These are phyloP conservation scores for Palythoa grandiflora DNA, from an alignment of 92 coral and sea anemone genomes.

Conservation along the genomic window DNA sequence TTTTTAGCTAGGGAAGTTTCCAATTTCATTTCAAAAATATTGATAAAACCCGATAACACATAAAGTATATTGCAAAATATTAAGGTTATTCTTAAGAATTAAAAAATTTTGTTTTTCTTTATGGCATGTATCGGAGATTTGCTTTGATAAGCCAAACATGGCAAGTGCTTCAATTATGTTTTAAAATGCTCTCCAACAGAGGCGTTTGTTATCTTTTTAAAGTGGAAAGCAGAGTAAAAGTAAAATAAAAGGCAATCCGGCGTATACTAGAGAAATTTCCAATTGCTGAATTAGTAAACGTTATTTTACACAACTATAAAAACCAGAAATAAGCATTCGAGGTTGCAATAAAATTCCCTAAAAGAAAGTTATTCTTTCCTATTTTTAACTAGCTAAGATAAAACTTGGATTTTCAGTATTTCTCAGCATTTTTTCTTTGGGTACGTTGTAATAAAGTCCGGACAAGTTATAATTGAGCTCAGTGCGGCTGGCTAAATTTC, in stretches of 20 bases:
- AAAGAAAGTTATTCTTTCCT: no score
- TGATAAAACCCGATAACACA: not conserved
- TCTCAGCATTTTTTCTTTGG: no score
- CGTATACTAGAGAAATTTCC: not conserved
- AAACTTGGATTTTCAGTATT: no score
- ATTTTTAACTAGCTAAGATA: no score
- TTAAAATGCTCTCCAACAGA: slow-evolving; percentile 12
- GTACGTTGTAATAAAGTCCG: no score
- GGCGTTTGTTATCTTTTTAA: slow-evolving; percentile 14
- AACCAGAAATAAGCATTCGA: not conserved
- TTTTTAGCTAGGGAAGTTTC: not conserved
- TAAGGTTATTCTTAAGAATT: not conserved
- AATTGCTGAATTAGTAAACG: not conserved
- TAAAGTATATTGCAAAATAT: not conserved
- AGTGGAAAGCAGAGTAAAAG: slow-evolving; percentile 1
- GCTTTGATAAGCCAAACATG: slow-evolving; percentile 24
- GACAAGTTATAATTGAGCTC: no score
- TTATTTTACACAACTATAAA: not conserved
- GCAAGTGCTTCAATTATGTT: not conserved
- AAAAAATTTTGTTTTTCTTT: slow-evolving; percentile 10
- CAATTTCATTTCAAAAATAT: not conserved
- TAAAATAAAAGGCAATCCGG: slow-evolving; percentile 28
- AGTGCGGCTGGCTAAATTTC: no score
- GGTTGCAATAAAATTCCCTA: not conserved
- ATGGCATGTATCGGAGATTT: slow-evolving; percentile 17